phyloP scores from a whole-genome alignment of 2,888 invertebrate genomes.

The Zaprionus lineosus region DNA sequence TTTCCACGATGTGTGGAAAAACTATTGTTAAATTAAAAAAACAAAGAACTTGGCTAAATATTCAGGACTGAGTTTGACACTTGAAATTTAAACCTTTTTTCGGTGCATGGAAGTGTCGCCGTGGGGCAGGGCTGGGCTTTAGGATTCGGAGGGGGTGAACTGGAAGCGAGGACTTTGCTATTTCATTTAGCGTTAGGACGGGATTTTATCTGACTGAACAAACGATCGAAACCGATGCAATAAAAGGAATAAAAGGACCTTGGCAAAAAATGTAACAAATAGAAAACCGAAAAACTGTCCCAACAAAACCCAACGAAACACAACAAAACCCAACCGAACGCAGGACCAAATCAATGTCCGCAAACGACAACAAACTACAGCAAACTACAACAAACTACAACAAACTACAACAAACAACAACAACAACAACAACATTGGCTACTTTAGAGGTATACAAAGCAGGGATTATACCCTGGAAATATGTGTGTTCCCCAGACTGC shows the following conservation, averaged over 20 bases:
- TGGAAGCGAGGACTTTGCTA: conserved; percentile 2
- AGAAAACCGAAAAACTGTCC: conserved; percentile 39
- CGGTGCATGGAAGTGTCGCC: background rate
- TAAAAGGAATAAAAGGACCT: conserved; percentile 36
- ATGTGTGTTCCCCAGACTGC: too few species aligned
- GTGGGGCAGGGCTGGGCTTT: too few species aligned
- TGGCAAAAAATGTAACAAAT: conserved; percentile 23
- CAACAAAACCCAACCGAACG: conserved; percentile 33
- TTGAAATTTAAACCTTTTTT: background rate
- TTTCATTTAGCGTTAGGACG: conserved; percentile 53
- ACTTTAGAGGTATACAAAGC: too few species aligned
- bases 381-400: conserved; percentile 19
- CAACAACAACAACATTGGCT: too few species aligned
- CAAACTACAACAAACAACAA: too few species aligned
- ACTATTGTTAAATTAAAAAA: too few species aligned
- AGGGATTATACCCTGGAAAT: too few species aligned
- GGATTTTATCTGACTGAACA: conserved; percentile 35
- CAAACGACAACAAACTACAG: conserved; percentile 47
- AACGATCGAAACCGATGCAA: conserved; percentile 33
- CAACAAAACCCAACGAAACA: background rate
- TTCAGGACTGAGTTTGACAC: too few species aligned
- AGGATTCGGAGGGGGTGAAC: too few species aligned
- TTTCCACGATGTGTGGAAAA: too few species aligned
- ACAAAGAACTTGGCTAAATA: too few species aligned
- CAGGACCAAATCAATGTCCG: conserved; percentile 62